Evolutionary conservation across 2,113 vertebrate species (phyloP).

Genomic region (Hydropotes inermis): DNA sequence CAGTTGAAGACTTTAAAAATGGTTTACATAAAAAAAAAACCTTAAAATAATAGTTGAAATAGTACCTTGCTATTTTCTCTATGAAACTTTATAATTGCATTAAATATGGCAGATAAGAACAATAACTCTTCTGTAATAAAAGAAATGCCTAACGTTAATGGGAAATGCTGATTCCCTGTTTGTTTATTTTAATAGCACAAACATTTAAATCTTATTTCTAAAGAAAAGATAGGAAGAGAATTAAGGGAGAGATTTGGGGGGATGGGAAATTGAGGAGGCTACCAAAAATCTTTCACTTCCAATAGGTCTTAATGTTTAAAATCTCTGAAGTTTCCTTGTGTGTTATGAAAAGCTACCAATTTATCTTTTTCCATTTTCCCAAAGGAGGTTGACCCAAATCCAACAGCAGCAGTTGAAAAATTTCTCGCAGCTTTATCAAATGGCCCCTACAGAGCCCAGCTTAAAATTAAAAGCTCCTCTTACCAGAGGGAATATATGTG

Average conservation of each 20-base stretch:
- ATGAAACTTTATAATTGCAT: not conserved
- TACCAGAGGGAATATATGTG: constrained; percentile 87
- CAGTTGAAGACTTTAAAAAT: not conserved
- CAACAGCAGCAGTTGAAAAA: constrained; percentile 82
- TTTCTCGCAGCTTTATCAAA: constrained; percentile 86
- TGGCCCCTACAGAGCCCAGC: constrained; percentile 82
- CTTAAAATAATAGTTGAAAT: constrained; percentile 14
- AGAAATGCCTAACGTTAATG: constrained; percentile 3
- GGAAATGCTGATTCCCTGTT: not conserved
- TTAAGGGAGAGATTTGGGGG: not conserved
- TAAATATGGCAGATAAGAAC: not conserved
- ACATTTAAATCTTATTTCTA: constrained; percentile 75
- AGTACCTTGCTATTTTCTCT: constrained; percentile 11
- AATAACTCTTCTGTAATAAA: not conserved
- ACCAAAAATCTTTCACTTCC: constrained; percentile 77
- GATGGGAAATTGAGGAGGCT: not conserved
- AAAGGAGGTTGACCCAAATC: constrained; percentile 84
- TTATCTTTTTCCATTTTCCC: constrained; percentile 85
- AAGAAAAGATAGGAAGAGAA: constrained; percentile 49
- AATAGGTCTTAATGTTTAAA: constrained; percentile 83
- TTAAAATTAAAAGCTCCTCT: constrained; percentile 88
- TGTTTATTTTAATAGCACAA: constrained; percentile 64
- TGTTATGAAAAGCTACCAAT: constrained; percentile 84
- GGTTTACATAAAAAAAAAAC: not conserved
- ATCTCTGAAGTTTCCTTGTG: constrained; percentile 84